A percentile compares a stretch with the other conserved stretches of the same genome.
phyloP scores from a whole-genome alignment of 2,888 invertebrate species.

The Cantharis rufa region DNA sequence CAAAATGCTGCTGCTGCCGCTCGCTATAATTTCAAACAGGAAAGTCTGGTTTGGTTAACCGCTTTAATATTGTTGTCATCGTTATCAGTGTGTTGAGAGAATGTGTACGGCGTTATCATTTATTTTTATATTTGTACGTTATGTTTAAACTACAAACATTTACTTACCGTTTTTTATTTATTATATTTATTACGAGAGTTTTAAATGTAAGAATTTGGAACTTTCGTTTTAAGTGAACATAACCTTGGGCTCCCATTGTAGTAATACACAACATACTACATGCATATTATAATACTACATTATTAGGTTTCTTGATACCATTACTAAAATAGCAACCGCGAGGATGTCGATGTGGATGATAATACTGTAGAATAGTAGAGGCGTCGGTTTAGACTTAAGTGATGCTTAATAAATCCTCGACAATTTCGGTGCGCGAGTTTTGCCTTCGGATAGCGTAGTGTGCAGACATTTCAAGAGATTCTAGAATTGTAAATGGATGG shows the following conservation, averaged over 20 bases:
- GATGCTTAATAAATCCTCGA: not conserved
- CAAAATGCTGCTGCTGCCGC: not conserved
- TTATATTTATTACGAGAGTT: not conserved
- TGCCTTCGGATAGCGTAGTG: conserved; percentile 3
- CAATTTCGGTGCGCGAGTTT: not conserved
- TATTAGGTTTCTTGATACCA: not conserved
- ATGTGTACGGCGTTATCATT: conserved; percentile 24
- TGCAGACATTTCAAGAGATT: conserved; percentile 18
- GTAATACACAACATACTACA: not conserved
- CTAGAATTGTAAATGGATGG: conserved; percentile 15
- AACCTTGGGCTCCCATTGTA: not conserved
- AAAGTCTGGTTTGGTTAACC: conserved; percentile 21
- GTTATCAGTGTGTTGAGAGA: conserved; percentile 23
- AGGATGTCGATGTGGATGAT: not conserved
- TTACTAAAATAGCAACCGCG: not conserved
- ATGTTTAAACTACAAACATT: conserved; percentile 19
- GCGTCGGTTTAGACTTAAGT: not conserved
- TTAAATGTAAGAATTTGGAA: not conserved
- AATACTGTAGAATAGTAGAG: not conserved
- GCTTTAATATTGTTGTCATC: conserved; percentile 24
- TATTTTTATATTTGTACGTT: conserved; percentile 8
- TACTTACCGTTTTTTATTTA: not conserved
- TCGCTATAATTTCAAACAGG: not conserved
- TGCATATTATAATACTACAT: not conserved
- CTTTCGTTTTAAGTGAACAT: not conserved